A percentile compares a stretch with the other conserved stretches of the same genome.
phyloP scores from a whole-genome alignment of 2,888 invertebrate species.

The Oscheius myriophilus region DNA sequence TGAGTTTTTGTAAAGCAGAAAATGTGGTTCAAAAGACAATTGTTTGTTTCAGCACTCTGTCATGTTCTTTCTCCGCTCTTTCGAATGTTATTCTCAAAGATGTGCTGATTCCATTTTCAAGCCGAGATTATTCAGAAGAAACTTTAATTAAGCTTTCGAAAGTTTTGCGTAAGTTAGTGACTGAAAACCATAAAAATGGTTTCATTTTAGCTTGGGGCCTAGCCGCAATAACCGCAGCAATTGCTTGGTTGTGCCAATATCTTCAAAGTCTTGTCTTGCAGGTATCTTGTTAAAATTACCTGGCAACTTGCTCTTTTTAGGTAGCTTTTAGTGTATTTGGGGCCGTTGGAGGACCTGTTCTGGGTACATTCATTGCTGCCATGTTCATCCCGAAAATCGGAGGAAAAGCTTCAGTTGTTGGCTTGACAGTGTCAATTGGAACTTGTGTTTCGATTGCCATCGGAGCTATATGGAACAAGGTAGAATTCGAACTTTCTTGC shows the following conservation, averaged over 20 bases:
- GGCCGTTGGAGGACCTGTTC: constrained; percentile 63
- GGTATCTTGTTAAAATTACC: constrained; percentile 31
- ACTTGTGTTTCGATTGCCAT: constrained; percentile 84
- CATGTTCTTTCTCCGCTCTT: constrained; percentile 58
- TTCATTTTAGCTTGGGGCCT: constrained; percentile 21
- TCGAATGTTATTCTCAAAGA: constrained; percentile 63
- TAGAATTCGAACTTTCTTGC: too few relatives aligned
- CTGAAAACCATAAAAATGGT: too few relatives aligned
- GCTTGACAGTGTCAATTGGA: constrained; percentile 78
- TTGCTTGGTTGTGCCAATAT: constrained; percentile 42
- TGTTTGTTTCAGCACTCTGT: constrained; percentile 57
- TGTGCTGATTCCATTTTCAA: background rate
- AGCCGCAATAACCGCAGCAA: constrained; percentile 33
- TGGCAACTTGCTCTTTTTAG: too few relatives aligned
- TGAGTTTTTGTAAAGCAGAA: too few relatives aligned
- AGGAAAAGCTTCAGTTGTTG: constrained; percentile 79
- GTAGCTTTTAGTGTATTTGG: constrained; percentile 66
- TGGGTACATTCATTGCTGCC: constrained; percentile 62
- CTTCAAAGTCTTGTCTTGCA: constrained; percentile 47
- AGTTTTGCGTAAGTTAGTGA: constrained; percentile 52
- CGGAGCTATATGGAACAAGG: constrained; percentile 51
- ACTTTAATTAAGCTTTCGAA: constrained; percentile 33
- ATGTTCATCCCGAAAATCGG: constrained; percentile 61
- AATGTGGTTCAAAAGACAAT: too few relatives aligned
- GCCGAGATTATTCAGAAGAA: background rate